Percentiles rank a stretch among this genome's conserved stretches.
These are phyloP conservation scores for Oryzias dopingdopingensis DNA, from an alignment of 2,797 vertebrate species.

Conservation along the genomic window DNA sequence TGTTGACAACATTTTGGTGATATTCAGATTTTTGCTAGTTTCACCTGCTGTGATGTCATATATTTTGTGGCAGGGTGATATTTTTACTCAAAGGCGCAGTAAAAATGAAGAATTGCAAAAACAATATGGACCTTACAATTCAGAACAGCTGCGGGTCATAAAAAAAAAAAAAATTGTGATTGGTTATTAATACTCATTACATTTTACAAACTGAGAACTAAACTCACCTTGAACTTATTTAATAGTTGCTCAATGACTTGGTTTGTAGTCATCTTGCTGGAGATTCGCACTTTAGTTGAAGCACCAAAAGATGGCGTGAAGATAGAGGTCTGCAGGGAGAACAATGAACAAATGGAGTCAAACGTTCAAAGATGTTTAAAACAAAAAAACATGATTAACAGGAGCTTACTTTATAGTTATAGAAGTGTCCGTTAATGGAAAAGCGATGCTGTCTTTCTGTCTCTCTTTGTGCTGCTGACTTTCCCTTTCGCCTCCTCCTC, in stretches of 20 bases:
- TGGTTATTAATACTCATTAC: no score
- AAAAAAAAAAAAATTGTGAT: no score
- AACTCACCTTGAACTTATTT: slow-evolving; percentile 88
- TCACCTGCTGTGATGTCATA: no score
- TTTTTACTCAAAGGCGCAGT: no score
- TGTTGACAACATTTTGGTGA: no score
- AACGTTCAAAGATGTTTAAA: background rate
- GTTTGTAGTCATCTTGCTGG: slow-evolving; percentile 85
- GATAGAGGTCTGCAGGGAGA: slow-evolving; percentile 83
- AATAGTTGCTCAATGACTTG: slow-evolving; percentile 90
- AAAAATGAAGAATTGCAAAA: no score
- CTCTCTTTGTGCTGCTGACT: slow-evolving; percentile 63
- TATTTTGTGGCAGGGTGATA: no score
- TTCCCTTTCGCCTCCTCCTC: slow-evolving; percentile 70
- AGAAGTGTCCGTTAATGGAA: slow-evolving; percentile 94
- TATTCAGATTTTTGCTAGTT: no score
- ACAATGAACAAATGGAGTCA: background rate
- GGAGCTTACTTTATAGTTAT: slow-evolving; percentile 80
- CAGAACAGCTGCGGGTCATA: no score
- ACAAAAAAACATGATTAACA: no score
- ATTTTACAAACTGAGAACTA: background rate
- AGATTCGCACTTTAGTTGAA: slow-evolving; percentile 88
- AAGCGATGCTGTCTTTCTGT: slow-evolving; percentile 80
- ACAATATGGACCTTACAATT: no score
- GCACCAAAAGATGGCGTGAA: slow-evolving; percentile 89